Evolutionary conservation across 2,113 vertebrate species (phyloP).

Genomic region (Orientallactaga bullata): DNA sequence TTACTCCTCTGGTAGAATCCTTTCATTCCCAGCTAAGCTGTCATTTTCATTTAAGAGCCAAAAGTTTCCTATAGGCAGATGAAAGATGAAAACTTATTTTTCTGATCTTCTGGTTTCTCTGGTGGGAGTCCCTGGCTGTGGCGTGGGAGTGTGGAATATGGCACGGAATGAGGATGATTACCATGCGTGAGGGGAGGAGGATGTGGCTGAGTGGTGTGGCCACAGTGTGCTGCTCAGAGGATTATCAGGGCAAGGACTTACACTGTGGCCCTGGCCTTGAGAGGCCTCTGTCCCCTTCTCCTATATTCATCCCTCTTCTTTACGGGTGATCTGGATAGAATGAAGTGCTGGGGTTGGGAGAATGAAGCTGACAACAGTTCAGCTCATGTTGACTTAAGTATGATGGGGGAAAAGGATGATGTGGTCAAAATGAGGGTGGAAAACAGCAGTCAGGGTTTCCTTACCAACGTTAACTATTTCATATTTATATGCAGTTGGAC

Average conservation of each 20-base stretch:
- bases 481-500: not conserved
- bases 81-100: slow-evolving; percentile 24
- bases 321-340: slow-evolving; percentile 22
- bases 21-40: slow-evolving; percentile 29
- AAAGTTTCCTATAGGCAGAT: not conserved
- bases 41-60: slow-evolving; percentile 39
- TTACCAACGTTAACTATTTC: not conserved
- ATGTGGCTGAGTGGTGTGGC: not conserved
- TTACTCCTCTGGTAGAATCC: not conserved
- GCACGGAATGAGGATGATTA: not conserved
- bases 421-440: not conserved
- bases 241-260: not conserved
- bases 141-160: not conserved
- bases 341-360: not conserved
- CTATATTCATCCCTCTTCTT: not conserved
- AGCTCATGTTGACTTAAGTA: not conserved
- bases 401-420: not conserved
- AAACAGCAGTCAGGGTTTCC: slow-evolving; percentile 29
- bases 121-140: not conserved
- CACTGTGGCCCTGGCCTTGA: not conserved
- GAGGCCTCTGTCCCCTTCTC: not conserved
- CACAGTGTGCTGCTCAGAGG: not conserved
- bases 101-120: slow-evolving; percentile 39
- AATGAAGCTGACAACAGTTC: not conserved
- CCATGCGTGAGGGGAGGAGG: not conserved